These are phyloP conservation scores for Mythimna vitellina DNA, from an alignment of 2,888 invertebrate genomes.

Conservation along the genomic window DNA sequence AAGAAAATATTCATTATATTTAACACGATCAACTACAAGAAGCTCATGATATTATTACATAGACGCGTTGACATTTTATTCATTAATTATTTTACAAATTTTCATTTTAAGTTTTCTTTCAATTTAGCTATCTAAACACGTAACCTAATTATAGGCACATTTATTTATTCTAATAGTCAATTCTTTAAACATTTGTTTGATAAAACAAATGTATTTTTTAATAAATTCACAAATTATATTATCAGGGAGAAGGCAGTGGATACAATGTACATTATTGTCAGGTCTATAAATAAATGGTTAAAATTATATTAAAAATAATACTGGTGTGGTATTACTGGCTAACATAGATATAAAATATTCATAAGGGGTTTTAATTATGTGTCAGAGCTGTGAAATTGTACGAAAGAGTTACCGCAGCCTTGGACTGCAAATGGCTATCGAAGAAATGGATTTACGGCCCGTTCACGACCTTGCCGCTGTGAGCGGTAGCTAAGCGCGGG, in stretches of 20 bases:
- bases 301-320: constrained; percentile 55
- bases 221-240: constrained; percentile 25
- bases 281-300: constrained; percentile 48
- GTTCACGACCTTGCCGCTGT: too few species aligned
- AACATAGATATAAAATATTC: constrained; percentile 13
- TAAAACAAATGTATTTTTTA: constrained; percentile 37
- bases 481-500: too few species aligned
- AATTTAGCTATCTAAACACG: constrained; percentile 80
- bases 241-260: constrained; percentile 60
- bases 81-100: constrained; percentile 75
- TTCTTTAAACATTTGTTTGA: constrained; percentile 48
- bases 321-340: constrained; percentile 58
- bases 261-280: constrained; percentile 64
- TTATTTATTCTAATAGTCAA: constrained; percentile 73
- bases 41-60: constrained; percentile 79
- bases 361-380: neutral
- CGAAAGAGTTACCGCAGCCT: too few species aligned
- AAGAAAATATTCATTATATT: constrained; percentile 54
- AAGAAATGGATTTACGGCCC: too few species aligned
- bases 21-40: constrained; percentile 75
- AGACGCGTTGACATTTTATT: constrained; percentile 75
- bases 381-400: too few species aligned
- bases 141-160: constrained; percentile 87
- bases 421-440: too few species aligned
- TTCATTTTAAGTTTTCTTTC: constrained; percentile 71